Percentiles rank a stretch among this genome's conserved stretches.
phyloP scores from a whole-genome alignment of 2,888 invertebrate genomes.

The Chirona hameri region DNA sequence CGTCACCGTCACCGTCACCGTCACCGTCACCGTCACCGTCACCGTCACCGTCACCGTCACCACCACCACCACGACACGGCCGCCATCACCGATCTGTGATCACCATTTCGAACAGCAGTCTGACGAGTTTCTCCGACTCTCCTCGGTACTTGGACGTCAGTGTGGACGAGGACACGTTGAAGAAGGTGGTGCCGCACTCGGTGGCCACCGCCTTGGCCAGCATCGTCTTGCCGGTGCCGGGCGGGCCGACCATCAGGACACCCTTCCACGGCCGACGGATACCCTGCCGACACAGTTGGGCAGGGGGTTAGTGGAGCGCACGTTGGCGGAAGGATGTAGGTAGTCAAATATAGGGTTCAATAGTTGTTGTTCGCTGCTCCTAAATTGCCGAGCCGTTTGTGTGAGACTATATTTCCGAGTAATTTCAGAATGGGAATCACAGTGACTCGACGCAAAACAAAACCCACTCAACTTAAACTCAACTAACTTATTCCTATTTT shows the following conservation, averaged over 20 bases:
- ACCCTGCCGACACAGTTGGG: constrained; percentile 50
- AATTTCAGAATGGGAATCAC: too few relatives aligned
- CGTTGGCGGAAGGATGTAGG: too few relatives aligned
- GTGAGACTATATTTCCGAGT: too few relatives aligned
- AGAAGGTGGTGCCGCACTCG: constrained; percentile 82
- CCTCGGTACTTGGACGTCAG: constrained; percentile 86
- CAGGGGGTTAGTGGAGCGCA: too few relatives aligned
- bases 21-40: too few relatives aligned
- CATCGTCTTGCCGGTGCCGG: constrained; percentile 59
- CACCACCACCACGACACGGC: background rate
- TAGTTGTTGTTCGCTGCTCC: too few relatives aligned
- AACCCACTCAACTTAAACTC: too few relatives aligned
- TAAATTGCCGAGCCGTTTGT: too few relatives aligned
- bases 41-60: constrained; percentile 32
- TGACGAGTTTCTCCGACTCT: constrained; percentile 82
- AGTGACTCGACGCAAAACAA: too few relatives aligned
- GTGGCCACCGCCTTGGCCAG: constrained; percentile 76
- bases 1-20: too few relatives aligned
- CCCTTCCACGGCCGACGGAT: constrained; percentile 80
- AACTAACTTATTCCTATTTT: too few relatives aligned
- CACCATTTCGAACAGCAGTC: constrained; percentile 82
- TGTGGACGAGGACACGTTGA: constrained; percentile 81
- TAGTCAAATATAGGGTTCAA: too few relatives aligned
- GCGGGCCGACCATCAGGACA: constrained; percentile 62
- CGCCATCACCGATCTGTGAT: constrained; percentile 47